phyloP scores from a whole-genome alignment of 2,888 invertebrate species.

The Colostygia pectinataria region DNA sequence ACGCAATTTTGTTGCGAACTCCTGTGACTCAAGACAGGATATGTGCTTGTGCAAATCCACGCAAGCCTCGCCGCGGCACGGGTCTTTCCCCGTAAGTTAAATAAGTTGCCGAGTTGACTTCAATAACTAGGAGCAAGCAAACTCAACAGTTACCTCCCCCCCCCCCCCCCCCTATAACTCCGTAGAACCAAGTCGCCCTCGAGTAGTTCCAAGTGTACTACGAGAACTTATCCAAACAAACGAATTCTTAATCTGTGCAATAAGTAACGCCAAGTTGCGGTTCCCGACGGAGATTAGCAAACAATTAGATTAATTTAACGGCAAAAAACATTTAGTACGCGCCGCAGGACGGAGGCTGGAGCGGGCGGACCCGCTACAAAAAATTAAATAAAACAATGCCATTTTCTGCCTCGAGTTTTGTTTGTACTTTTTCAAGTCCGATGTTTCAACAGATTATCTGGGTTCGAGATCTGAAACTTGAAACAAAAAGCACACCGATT shows the following conservation, averaged over 20 bases:
- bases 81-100: conserved; percentile 6
- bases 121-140: conserved; percentile 6
- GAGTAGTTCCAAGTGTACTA: neutral
- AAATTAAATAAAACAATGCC: conserved; percentile 7
- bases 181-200: neutral
- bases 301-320: conserved; percentile 25
- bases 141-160: too few species aligned
- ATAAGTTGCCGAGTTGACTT: too few species aligned
- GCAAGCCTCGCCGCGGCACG: neutral
- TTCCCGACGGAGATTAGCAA: conserved; percentile 18
- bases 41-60: conserved; percentile 2
- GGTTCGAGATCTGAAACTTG: too few species aligned
- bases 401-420: too few species aligned
- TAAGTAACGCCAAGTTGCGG: conserved; percentile 17
- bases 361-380: neutral
- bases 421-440: conserved; percentile 1
- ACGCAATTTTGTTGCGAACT: conserved; percentile 19
- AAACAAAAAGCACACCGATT: too few species aligned
- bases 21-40: conserved; percentile 16
- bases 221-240: conserved; percentile 5
- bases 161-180: too few species aligned
- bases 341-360: neutral
- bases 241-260: conserved; percentile 18
- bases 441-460: too few species aligned
- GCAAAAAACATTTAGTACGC: conserved; percentile 7